Evolutionary conservation across 2,888 invertebrate genomes (phyloP).

Genomic region (Metellina segmentata): DNA sequence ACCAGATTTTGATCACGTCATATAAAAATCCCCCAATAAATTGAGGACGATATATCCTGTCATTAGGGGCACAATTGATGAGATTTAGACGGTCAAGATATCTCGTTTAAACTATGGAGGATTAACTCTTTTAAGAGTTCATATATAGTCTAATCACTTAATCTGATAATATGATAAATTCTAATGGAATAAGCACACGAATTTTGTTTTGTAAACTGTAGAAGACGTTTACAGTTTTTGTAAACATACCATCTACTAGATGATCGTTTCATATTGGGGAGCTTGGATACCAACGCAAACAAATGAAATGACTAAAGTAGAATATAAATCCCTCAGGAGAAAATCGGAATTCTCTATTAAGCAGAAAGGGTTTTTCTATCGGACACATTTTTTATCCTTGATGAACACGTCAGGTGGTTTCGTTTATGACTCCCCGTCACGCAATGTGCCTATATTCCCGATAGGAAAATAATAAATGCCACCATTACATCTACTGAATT

Average conservation of each 20-base stretch:
- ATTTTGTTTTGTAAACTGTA: no score
- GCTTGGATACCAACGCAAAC: neutral
- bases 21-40: no score
- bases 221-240: no score
- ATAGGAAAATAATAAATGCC: constrained; percentile 6
- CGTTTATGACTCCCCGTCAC: neutral
- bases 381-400: neutral
- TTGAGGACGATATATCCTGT: no score
- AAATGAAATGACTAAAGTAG: neutral
- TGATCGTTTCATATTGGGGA: neutral
- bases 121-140: no score
- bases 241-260: neutral
- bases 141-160: no score
- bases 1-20: no score
- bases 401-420: constrained; percentile 11
- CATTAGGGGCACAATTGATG: no score
- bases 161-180: no score
- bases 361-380: neutral
- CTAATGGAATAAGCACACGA: no score
- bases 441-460: neutral
- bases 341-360: neutral
- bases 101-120: no score
- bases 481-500: neutral
- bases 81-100: no score
- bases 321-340: neutral